Conservation (phyloP, 2,113 vertebrate genomes). For the Cercocebus atys region DNA sequence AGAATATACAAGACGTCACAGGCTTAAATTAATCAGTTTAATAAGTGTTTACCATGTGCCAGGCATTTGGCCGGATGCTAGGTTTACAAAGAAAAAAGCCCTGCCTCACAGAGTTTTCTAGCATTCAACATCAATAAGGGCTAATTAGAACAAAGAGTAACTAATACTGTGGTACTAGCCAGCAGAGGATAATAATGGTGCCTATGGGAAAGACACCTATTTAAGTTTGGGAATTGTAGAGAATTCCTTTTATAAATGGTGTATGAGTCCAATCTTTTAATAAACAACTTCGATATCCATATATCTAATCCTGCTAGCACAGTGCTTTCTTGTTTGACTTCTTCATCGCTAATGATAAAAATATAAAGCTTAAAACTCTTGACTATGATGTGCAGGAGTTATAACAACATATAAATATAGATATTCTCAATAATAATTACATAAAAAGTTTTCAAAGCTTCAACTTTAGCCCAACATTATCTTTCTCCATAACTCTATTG, state of each 20-base stretch:
- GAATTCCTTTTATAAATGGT: neutral
- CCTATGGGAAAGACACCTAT: neutral
- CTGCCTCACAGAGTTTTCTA: neutral
- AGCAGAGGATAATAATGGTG: neutral
- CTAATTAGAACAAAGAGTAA: neutral
- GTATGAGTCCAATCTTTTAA: neutral
- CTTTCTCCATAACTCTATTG: neutral
- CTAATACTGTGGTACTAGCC: neutral
- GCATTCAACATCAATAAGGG: neutral
- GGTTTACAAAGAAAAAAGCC: neutral
- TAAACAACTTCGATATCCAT: neutral
- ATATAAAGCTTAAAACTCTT: neutral
- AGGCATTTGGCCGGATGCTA: neutral
- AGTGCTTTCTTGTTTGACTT: neutral
- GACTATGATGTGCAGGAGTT: neutral
- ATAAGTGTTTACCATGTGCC: neutral
- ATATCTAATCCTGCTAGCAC: neutral
- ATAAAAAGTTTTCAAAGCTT: neutral
- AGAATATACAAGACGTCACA: neutral
- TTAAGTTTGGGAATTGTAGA: neutral
- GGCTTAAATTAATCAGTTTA: neutral
- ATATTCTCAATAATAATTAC: neutral
- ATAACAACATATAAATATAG: neutral
- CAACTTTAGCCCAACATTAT: neutral
- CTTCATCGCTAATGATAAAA: neutral